Evolutionary conservation across 2,888 invertebrate species (phyloP), one percentile per base, ranked within the genome.

Genomic region (Hypomecis atomaria): DNA sequence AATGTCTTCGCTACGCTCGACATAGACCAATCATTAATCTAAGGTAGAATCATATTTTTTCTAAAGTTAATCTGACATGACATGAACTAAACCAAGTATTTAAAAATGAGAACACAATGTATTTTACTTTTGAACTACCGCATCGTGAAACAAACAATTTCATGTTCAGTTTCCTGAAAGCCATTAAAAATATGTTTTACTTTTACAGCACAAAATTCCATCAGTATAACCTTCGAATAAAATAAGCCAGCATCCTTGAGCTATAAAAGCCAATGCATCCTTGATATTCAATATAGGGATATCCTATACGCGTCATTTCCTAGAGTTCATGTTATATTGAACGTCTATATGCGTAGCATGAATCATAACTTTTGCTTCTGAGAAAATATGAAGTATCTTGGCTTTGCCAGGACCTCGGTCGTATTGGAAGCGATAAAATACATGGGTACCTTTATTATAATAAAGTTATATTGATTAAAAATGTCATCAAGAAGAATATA

Each of bases 241-340:
- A 59, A 56, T 60, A 59, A 59, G 56, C 47, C 56, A 10, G 11
- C 55, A 49, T 54, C 63, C 64, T 56, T 36, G 45, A 50, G 58
- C 61, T 53, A 63, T 57, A 63, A 66, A 62, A 61, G 62, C 48
- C 66, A 61, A 70, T 67, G 66, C 65, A 66, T 70, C 53, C 58
- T 61, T 65, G 61, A 70, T 65, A 70, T 70, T 67, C 62, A 70
- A 70, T 66, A 69, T 67, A 59, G 49, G 59, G 54, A 59, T 59
- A 64, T 59, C 49, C 53, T 49, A 10, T 45, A 56, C 53, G 59
- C 59, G 44, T 54, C 58, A 62, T 64, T 66, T 68, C 61, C 44
- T 65, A 63, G 38, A 66, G 54, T 53, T 64, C 47, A 37, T 38
- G 33, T 48, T 55, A 59, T 55, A 59, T 55, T 55, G 50, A 56